Conservation (phyloP, 2,888 invertebrate genomes). For the Tolmerus cingulatus region DNA sequence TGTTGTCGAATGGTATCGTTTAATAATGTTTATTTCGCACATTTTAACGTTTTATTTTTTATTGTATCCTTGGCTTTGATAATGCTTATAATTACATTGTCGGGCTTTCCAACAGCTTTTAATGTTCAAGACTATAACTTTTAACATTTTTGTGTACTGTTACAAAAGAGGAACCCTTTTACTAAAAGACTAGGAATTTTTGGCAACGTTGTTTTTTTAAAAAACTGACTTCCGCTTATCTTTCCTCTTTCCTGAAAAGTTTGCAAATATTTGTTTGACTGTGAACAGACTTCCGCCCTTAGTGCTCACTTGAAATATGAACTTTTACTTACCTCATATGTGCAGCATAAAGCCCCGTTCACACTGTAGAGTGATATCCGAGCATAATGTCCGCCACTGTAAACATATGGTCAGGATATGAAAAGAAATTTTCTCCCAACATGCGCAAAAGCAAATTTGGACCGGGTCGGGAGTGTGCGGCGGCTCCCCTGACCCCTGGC, state of each 20-base stretch:
- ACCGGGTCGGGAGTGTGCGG: not conserved
- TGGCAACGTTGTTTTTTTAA: too few species aligned
- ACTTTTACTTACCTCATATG: not conserved
- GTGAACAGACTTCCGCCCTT: not conserved
- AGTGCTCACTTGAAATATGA: not conserved
- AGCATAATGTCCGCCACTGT: not conserved
- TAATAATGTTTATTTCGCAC: too few species aligned
- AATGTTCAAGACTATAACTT: too few species aligned
- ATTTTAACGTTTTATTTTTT: too few species aligned
- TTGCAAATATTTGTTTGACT: not conserved
- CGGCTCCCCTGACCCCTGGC: not conserved
- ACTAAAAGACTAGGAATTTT: too few species aligned
- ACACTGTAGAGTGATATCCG: not conserved
- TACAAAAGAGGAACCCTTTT: too few species aligned
- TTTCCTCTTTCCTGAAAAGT: not conserved
- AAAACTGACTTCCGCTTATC: not conserved
- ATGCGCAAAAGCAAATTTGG: not conserved
- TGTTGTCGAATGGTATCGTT: too few species aligned
- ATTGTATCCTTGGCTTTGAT: too few species aligned
- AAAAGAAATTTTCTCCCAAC: not conserved
- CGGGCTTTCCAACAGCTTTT: too few species aligned
- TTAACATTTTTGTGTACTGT: too few species aligned
- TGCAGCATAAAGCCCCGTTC: not conserved
- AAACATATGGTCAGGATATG: not conserved
- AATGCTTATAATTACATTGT: too few species aligned